phyloP scores from a whole-genome alignment of 2,113 vertebrate species.

The Ramphastos sulfuratus region DNA sequence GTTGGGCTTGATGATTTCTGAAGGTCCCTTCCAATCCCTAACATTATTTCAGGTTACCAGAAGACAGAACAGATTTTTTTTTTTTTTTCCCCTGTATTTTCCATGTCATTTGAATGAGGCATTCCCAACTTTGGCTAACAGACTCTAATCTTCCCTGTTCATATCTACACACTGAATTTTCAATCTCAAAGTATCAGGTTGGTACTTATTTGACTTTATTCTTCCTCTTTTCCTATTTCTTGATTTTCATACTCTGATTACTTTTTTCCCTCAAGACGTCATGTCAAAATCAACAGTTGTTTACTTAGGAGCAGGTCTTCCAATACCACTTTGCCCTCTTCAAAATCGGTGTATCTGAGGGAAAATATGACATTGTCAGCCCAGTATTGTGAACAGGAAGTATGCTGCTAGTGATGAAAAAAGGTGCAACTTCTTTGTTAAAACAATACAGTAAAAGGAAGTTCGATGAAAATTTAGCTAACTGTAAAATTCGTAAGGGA shows the following conservation, averaged over 20 bases:
- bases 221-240: not conserved
- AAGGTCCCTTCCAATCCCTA: too few relatives aligned
- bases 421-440: not conserved
- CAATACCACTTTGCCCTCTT: not conserved
- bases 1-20: too few relatives aligned
- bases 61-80: not conserved
- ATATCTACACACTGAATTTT: not conserved
- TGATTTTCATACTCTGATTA: not conserved
- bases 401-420: rapidly evolving
- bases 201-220: not conserved
- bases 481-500: not conserved
- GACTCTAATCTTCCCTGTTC: not conserved
- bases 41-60: not conserved
- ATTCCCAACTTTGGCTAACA: not conserved
- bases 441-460: not conserved
- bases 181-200: not conserved
- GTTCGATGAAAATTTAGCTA: not conserved
- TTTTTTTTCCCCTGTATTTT: not conserved
- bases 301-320: not conserved
- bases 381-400: not conserved
- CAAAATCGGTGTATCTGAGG: not conserved
- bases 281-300: not conserved
- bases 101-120: not conserved
- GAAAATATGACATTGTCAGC: not conserved
- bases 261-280: not conserved